Base-by-base conservation (phyloP, 2,888 invertebrate species). In the Drosophila neutralis region DNA sequence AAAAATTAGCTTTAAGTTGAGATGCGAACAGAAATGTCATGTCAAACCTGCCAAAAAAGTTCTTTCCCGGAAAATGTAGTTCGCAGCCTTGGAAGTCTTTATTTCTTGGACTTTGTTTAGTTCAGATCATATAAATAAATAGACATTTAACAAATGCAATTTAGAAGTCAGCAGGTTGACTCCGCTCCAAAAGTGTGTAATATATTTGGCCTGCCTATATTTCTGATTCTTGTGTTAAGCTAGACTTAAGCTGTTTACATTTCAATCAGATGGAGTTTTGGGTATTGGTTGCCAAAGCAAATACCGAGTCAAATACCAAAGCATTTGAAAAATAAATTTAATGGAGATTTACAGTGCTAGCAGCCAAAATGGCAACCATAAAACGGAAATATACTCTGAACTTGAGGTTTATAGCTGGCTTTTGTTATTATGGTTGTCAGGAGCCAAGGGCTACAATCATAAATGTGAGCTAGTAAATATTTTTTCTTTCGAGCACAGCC, bases 381-480 rank as follows among this genome's bases (percentile, higher is more conserved):
- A 64, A 31, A 38, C 57, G 61, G 68, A 75, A 85, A 82, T 83
- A 76, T 83, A 63, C 71, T 60, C 52, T 51, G 38, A 54, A 58
- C 66, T 73, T 68, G 60, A 65, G 59, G 65, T 75, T 65, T 60
- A 40, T 49, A 4, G 31, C 49, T 36, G 51, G 49, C 69, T 75
- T 78, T 69, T 69, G 57, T 56, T 69, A 45, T 73, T 76, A 63
- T 53, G 59, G 59, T 42, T 60, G 66, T 31, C 36, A n/a, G 45
- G 36, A 35, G 49, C 63, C 53, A 76, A 54, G 56, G 77, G 64
- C 64, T 36, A 65, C 68, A 76, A 70, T 73, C 88, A 82, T 86
- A 86, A 89, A 86, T 89, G 77, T 70, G 31, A 69, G 86, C 72
- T 74, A 76, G 72, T 89, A 89, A 86, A 86, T 86, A 78, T 86